phyloP scores from a whole-genome alignment of 2,113 vertebrate species.

The Charina bottae region DNA sequence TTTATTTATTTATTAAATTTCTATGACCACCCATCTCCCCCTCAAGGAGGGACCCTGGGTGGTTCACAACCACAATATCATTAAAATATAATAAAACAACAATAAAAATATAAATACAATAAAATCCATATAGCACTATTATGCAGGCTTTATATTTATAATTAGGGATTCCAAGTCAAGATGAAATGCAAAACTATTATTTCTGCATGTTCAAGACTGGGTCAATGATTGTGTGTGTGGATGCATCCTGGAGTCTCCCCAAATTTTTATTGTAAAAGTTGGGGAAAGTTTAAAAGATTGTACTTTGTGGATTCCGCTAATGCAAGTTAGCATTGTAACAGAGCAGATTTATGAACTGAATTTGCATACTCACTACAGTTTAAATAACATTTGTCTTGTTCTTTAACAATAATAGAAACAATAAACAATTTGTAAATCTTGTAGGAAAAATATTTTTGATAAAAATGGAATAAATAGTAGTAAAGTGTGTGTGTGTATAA shows the following conservation, averaged over 20 bases:
- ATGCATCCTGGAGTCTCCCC: background rate
- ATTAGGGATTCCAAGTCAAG: background rate
- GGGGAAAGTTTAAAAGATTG: background rate
- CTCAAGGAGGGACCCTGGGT: no score
- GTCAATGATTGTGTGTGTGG: background rate
- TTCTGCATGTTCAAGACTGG: background rate
- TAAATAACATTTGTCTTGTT: background rate
- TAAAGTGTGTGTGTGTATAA: background rate
- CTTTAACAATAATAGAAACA: background rate
- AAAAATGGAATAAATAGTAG: background rate
- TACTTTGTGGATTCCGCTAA: background rate
- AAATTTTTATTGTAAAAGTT: background rate
- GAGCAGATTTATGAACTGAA: background rate
- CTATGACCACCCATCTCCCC: no score
- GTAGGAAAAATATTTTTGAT: background rate
- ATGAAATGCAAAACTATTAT: background rate
- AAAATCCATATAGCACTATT: background rate
- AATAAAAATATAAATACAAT: no score
- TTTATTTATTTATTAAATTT: no score
- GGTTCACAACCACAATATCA: no score
- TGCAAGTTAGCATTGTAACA: background rate
- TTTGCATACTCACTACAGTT: background rate
- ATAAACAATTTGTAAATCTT: background rate
- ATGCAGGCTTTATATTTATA: background rate
- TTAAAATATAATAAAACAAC: no score